phyloP scores from a whole-genome alignment of 2,113 vertebrate genomes.

The Parotia lawesii region DNA sequence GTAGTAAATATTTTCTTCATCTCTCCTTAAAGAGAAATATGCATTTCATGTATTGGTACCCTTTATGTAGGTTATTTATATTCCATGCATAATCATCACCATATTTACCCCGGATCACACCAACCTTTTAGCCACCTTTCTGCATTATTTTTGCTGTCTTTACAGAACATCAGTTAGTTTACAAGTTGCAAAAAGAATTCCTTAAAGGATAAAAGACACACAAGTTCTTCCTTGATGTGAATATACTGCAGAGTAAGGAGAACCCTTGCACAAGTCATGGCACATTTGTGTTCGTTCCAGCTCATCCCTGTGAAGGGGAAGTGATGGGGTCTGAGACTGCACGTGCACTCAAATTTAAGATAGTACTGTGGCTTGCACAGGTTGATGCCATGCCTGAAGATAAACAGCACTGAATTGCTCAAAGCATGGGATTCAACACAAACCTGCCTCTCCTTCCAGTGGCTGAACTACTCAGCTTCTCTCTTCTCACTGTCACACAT shows the following conservation, averaged over 20 bases:
- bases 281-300: neutral
- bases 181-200: neutral
- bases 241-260: neutral
- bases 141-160: neutral
- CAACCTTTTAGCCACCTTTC: slow-evolving; percentile 34
- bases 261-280: neutral
- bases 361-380: neutral
- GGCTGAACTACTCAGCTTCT: neutral
- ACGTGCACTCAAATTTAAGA: neutral
- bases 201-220: neutral
- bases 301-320: neutral
- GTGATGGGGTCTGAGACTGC: neutral
- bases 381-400: neutral
- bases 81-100: slow-evolving; percentile 6
- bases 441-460: neutral
- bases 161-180: neutral
- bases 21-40: slow-evolving; percentile 67
- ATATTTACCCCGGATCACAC: slow-evolving; percentile 34
- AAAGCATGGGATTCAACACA: neutral
- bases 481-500: neutral
- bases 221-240: neutral
- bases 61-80: slow-evolving; percentile 25
- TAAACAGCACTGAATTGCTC: neutral
- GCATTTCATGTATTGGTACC: slow-evolving; percentile 1
- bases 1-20: slow-evolving; percentile 68